Percentiles rank a stretch among this genome's conserved stretches.
These are phyloP conservation scores for Helicolenus hilgendorfi DNA, from an alignment of 2,797 vertebrate species.

Conservation along the genomic window DNA sequence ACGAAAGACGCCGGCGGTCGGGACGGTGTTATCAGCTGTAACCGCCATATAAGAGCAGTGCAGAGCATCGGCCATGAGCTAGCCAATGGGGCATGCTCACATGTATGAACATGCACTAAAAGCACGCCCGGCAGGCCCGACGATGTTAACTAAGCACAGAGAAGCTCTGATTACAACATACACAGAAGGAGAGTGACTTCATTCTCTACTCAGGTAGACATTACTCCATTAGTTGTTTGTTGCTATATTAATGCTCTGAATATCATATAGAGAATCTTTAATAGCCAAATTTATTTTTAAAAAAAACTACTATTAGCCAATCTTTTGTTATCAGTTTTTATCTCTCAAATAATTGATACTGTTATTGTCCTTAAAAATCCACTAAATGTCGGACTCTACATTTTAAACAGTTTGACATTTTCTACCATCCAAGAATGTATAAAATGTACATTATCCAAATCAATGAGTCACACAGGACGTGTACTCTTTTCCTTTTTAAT, in stretches of 20 bases:
- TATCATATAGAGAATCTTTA: background rate
- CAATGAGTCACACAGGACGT: conserved; percentile 26
- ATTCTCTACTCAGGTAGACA: background rate
- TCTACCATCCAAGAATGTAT: background rate
- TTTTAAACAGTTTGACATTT: background rate
- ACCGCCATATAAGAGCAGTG: background rate
- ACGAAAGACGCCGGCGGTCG: background rate
- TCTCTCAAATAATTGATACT: background rate
- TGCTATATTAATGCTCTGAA: background rate
- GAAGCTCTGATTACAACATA: background rate
- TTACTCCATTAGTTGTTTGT: background rate
- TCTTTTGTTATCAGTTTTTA: background rate
- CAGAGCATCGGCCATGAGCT: background rate
- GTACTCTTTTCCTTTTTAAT: conserved; percentile 43
- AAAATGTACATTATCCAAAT: background rate
- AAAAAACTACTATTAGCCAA: no score
- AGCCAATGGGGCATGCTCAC: background rate
- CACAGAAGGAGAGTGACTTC: background rate
- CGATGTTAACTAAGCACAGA: background rate
- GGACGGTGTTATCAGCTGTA: background rate
- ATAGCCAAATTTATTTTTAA: background rate
- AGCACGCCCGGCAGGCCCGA: no score
- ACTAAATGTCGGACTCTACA: background rate
- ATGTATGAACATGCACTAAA: no score
- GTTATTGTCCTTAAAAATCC: background rate